A percentile compares a stretch with the other conserved stretches of the same genome.
Conservation (phyloP, 2,797 vertebrate genomes). For the Somateria mollissima region DNA sequence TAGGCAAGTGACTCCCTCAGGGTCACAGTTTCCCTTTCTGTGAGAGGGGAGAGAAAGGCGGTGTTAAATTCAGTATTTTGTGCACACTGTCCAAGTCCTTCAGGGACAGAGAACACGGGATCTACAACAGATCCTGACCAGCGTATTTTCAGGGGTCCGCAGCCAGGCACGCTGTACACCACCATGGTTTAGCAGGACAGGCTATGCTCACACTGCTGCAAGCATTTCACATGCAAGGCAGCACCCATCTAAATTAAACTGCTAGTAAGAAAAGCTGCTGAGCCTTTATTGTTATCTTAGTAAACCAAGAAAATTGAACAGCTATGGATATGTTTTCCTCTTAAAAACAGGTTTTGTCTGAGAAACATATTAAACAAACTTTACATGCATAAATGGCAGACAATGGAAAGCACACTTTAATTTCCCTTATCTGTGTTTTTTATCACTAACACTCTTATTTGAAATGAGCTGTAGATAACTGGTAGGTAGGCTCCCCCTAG, state of each 20-base stretch:
- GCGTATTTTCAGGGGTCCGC: not conserved
- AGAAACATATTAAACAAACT: not conserved
- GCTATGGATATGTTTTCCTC: not conserved
- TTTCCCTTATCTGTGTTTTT: not conserved
- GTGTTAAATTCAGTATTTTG: not conserved
- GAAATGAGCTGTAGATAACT: not conserved
- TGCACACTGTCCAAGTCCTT: not conserved
- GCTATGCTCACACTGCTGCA: not conserved
- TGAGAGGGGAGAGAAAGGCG: not conserved
- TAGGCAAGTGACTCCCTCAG: not conserved
- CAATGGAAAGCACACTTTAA: not conserved
- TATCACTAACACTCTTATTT: not conserved
- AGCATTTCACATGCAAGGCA: not conserved
- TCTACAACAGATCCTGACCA: not conserved
- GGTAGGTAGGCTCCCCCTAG: constrained; percentile 53
- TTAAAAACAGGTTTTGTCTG: not conserved
- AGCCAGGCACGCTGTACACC: not conserved
- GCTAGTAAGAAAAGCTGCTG: not conserved
- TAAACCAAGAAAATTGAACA: not conserved
- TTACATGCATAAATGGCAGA: not conserved
- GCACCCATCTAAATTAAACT: not conserved
- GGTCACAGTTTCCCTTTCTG: not conserved
- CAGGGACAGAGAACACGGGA: not conserved
- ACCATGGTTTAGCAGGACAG: not conserved
- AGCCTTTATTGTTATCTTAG: not conserved